Evolutionary conservation across 2,113 vertebrate species (phyloP).

Genomic region (Stictonetta naevosa): DNA sequence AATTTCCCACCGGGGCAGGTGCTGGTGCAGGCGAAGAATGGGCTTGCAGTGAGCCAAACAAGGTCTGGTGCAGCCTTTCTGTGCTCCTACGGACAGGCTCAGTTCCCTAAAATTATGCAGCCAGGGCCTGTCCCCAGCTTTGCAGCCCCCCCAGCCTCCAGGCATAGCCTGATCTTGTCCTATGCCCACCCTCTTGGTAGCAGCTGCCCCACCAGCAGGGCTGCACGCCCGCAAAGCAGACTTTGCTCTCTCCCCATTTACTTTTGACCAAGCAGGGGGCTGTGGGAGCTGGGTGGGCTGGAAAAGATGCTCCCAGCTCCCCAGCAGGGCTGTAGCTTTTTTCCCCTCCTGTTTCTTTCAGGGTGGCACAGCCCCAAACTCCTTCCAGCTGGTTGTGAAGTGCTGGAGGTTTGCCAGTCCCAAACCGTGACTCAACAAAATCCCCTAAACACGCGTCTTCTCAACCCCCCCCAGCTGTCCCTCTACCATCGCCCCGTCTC

Average conservation of each 20-base stretch:
- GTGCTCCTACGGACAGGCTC: neutral
- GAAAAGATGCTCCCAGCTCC: neutral
- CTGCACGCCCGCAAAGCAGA: neutral
- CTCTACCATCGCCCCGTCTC: neutral
- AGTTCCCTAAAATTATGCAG: neutral
- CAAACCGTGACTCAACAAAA: neutral
- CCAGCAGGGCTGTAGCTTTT: neutral
- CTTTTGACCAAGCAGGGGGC: neutral
- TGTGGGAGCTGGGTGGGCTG: neutral
- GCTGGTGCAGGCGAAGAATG: neutral
- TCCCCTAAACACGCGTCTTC: neutral
- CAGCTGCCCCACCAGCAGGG: neutral
- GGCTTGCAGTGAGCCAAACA: neutral
- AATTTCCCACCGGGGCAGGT: neutral
- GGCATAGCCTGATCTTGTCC: neutral
- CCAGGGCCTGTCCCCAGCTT: neutral
- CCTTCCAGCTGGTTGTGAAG: neutral
- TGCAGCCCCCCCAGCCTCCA: neutral
- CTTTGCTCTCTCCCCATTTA: accelerated
- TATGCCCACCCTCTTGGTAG: neutral
- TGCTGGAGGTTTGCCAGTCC: neutral
- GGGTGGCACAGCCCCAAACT: neutral
- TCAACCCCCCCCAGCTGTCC: neutral
- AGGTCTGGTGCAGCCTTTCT: neutral
- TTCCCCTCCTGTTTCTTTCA: neutral